Percentiles rank a stretch among this genome's conserved stretches.
These are phyloP conservation scores for Falco concolor DNA, from an alignment of 2,797 vertebrate species.

Conservation along the genomic window DNA sequence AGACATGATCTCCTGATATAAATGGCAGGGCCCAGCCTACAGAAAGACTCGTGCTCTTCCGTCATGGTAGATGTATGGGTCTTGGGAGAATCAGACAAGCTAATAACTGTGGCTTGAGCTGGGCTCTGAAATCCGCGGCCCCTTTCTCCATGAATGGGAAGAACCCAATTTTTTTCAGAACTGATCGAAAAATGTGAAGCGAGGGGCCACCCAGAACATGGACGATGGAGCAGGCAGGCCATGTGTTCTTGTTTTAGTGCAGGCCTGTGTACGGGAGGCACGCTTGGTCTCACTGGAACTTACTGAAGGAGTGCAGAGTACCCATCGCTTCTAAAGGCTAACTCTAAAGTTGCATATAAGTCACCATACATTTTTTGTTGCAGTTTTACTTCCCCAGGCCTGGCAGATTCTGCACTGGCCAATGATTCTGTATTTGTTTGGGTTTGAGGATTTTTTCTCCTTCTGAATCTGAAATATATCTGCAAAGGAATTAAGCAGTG, in stretches of 20 bases:
- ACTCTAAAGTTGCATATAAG: neutral
- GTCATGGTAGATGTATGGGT: neutral
- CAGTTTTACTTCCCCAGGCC: neutral
- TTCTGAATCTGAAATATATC: neutral
- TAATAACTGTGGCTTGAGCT: neutral
- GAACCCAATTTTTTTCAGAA: neutral
- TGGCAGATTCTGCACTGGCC: neutral
- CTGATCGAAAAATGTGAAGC: neutral
- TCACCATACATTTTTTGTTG: neutral
- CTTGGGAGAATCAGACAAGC: neutral
- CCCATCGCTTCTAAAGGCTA: neutral
- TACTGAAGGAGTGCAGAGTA: neutral
- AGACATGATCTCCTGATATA: neutral
- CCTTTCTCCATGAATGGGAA: neutral
- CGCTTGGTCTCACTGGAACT: neutral
- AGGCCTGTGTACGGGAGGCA: neutral
- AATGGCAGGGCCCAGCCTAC: neutral
- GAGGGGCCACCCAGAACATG: fast-evolving
- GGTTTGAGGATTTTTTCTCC: neutral
- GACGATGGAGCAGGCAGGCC: neutral
- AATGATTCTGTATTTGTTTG: neutral
- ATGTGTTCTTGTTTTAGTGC: neutral
- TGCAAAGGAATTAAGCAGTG: neutral
- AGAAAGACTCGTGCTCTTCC: neutral
- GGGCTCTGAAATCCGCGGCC: neutral